Evolutionary conservation across 2,888 invertebrate genomes (phyloP).

Genomic region (Orchesella flavescens): DNA sequence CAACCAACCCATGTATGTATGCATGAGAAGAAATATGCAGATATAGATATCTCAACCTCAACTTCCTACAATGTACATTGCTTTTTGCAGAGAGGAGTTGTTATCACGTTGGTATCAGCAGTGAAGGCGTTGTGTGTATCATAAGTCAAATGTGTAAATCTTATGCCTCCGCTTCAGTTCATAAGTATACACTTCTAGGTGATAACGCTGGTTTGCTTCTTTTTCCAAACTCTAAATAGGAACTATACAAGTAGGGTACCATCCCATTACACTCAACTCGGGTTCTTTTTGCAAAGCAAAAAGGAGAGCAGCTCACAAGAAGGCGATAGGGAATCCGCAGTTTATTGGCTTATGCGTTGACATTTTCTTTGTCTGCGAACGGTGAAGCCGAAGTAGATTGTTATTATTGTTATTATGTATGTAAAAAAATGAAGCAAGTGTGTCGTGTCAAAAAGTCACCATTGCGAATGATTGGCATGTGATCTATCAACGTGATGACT

Average conservation of each 20-base stretch:
- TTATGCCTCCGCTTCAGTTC: neutral
- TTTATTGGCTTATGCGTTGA: neutral
- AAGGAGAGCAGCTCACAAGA: neutral
- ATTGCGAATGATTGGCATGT: neutral
- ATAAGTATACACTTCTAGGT: neutral
- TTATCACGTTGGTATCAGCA: too few relatives aligned
- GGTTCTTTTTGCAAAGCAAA: neutral
- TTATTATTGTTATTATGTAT: neutral
- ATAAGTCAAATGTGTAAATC: too few relatives aligned
- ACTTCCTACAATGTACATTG: neutral
- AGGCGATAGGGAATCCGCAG: neutral
- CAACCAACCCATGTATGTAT: neutral
- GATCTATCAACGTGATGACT: neutral
- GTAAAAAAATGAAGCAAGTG: neutral
- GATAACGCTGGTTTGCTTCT: neutral
- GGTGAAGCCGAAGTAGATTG: neutral
- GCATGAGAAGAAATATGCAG: neutral
- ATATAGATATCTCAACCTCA: too few relatives aligned
- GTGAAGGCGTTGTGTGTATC: too few relatives aligned
- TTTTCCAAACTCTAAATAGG: neutral
- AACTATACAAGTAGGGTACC: neutral
- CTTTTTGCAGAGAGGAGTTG: neutral
- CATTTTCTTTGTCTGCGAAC: constrained; percentile 5
- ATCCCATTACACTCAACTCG: neutral
- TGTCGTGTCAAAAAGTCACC: neutral